phyloP scores from a whole-genome alignment of 2,113 vertebrate genomes.

The Mustela lutreola region DNA sequence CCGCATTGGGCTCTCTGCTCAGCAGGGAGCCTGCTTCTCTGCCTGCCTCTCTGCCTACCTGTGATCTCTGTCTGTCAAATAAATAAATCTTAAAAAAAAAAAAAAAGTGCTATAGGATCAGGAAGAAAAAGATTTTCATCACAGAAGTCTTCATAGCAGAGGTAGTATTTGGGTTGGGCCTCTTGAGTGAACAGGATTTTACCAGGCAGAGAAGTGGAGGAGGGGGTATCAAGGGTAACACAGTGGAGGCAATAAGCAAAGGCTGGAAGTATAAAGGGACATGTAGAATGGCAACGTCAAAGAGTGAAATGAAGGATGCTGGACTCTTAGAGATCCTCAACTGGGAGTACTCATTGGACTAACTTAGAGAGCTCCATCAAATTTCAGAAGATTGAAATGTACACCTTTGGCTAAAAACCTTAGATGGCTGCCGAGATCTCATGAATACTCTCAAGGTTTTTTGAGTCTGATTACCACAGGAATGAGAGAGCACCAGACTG shows the following conservation, averaged over 20 bases:
- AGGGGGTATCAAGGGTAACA: background rate
- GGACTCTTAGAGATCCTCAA: background rate
- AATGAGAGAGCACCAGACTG: slow-evolving; percentile 29
- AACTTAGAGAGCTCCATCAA: background rate
- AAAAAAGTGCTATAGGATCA: background rate
- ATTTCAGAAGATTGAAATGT: slow-evolving; percentile 25
- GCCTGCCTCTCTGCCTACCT: too few relatives aligned
- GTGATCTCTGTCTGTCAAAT: too few relatives aligned
- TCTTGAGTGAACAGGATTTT: background rate
- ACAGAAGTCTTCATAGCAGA: background rate
- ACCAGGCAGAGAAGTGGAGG: background rate
- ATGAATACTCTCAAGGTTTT: slow-evolving; percentile 28
- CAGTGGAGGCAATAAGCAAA: slow-evolving; percentile 6
- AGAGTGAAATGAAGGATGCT: slow-evolving; percentile 5
- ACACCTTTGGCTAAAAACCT: background rate
- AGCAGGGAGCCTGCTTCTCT: too few relatives aligned
- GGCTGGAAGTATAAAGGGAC: background rate
- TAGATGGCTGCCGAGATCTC: slow-evolving; percentile 1
- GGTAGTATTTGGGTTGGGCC: background rate
- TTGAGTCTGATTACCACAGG: slow-evolving; percentile 37
- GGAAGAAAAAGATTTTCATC: background rate
- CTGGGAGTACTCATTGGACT: slow-evolving; percentile 12
- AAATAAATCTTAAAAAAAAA: too few relatives aligned
- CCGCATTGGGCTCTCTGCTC: too few relatives aligned
- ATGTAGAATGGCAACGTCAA: background rate